Evolutionary conservation across 2,888 invertebrate genomes (phyloP).

Genomic region (Rhaphigaster nebulosa): DNA sequence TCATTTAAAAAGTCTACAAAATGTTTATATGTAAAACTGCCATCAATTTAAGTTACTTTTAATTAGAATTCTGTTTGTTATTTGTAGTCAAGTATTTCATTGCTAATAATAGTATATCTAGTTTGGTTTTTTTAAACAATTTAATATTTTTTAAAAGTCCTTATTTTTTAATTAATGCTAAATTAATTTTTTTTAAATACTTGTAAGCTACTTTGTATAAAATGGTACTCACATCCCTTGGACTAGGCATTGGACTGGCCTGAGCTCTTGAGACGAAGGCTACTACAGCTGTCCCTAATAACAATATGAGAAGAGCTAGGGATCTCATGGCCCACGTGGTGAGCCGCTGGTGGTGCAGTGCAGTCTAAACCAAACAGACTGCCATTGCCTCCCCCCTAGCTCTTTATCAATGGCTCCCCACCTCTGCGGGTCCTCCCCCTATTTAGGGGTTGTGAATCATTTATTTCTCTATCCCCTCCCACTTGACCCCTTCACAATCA

Average conservation of each 20-base stretch:
- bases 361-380: slow-evolving; percentile 50
- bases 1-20: background rate
- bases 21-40: no score
- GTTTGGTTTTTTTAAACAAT: no score
- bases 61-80: no score
- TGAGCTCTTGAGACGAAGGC: slow-evolving; percentile 34
- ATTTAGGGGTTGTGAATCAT: slow-evolving; percentile 42
- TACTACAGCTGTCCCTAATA: slow-evolving; percentile 41
- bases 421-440: slow-evolving; percentile 41
- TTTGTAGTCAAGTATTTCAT: background rate
- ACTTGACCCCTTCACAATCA: slow-evolving; percentile 1
- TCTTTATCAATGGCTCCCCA: slow-evolving; percentile 60
- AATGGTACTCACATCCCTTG: slow-evolving; percentile 23
- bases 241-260: slow-evolving; percentile 52
- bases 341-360: slow-evolving; percentile 54
- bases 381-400: background rate
- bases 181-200: background rate
- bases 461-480: slow-evolving; percentile 39
- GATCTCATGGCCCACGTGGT: slow-evolving; percentile 54
- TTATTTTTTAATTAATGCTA: background rate
- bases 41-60: no score
- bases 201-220: background rate
- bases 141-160: no score
- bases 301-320: slow-evolving; percentile 6
- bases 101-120: background rate